These are phyloP conservation scores for Sclerurus mexicanus DNA, from an alignment of 2,113 vertebrate genomes.

Conservation along the genomic window DNA sequence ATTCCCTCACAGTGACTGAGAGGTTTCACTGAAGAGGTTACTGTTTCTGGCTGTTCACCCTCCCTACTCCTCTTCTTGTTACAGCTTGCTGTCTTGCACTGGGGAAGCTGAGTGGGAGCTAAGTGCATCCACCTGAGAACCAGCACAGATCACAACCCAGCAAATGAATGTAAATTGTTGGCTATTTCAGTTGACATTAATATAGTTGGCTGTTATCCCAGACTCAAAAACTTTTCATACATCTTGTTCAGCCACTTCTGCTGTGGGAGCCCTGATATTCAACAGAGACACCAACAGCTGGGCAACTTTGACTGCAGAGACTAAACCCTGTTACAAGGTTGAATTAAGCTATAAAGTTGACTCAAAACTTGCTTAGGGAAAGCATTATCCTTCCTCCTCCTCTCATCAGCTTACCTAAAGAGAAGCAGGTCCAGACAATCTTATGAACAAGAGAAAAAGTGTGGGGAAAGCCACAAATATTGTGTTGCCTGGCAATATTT, in stretches of 20 bases:
- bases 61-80: neutral
- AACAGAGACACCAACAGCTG: neutral
- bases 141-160: neutral
- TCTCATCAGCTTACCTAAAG: neutral
- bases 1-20: neutral
- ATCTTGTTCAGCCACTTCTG: neutral
- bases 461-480: neutral
- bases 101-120: neutral
- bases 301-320: neutral
- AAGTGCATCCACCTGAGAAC: neutral
- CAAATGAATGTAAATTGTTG: neutral
- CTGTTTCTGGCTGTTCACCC: neutral
- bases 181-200: neutral
- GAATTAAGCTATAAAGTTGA: neutral
- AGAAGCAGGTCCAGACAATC: neutral
- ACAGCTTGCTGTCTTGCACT: neutral
- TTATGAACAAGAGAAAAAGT: neutral
- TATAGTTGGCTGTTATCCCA: neutral
- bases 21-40: neutral
- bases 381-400: neutral
- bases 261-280: neutral
- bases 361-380: neutral
- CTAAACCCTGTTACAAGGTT: neutral
- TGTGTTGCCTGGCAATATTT: neutral
- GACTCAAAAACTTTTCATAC: neutral